Percentiles rank a stretch among this genome's conserved stretches.
These are phyloP conservation scores for Pollimyrus isidori DNA, from an alignment of 2,113 vertebrate genomes.

Conservation along the genomic window DNA sequence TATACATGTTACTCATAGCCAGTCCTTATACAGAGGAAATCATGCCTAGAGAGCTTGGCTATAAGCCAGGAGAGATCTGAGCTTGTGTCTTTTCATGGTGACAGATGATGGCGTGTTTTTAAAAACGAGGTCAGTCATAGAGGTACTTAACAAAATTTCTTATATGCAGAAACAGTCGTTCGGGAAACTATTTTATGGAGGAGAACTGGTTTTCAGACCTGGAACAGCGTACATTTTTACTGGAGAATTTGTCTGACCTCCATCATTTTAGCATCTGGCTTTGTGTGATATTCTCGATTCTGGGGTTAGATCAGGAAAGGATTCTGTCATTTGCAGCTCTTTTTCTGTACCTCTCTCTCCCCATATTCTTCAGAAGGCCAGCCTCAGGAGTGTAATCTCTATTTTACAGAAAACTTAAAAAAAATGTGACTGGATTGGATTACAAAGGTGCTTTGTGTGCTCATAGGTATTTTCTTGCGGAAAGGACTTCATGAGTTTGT, in stretches of 20 bases:
- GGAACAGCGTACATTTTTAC: background rate
- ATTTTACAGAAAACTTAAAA: background rate
- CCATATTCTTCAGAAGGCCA: background rate
- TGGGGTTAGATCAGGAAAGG: background rate
- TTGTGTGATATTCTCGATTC: background rate
- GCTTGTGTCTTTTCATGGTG: background rate
- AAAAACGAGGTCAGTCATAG: background rate
- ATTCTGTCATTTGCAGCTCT: background rate
- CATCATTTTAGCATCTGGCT: background rate
- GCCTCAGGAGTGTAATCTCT: conserved; percentile 11
- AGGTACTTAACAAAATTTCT: background rate
- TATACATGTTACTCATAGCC: background rate
- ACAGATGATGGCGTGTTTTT: background rate
- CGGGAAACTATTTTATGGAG: background rate
- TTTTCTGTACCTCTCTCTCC: background rate
- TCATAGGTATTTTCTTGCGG: background rate
- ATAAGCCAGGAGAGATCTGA: background rate
- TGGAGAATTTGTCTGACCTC: background rate
- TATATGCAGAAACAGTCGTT: background rate
- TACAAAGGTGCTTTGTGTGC: background rate
- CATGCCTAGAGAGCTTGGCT: background rate
- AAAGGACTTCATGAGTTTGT: background rate
- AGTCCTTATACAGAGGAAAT: background rate
- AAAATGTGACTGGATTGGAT: background rate
- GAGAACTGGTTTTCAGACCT: background rate